phyloP scores from a whole-genome alignment of 1,140 invertebrate species.

The Periplaneta americana region DNA sequence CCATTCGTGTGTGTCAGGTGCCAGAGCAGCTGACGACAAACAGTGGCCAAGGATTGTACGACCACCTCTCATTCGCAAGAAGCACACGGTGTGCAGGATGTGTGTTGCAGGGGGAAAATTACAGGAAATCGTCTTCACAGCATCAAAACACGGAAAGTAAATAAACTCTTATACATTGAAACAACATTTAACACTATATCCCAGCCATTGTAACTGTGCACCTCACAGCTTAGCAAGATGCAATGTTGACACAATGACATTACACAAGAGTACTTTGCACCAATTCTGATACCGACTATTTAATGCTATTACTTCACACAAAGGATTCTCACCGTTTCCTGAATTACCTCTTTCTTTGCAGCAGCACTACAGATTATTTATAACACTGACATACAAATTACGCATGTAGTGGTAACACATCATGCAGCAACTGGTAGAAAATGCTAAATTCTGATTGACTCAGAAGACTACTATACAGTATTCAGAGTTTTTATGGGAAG shows the following conservation, averaged over 20 bases:
- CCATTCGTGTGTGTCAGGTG: constrained; percentile 4
- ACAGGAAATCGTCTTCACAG: constrained; percentile 70
- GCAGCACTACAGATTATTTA: no score
- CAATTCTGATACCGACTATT: neutral
- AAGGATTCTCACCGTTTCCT: no score
- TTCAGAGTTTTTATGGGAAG: no score
- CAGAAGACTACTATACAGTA: no score
- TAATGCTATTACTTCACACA: no score
- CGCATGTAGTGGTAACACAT: no score
- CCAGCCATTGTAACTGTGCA: neutral
- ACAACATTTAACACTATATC: neutral
- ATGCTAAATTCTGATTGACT: no score
- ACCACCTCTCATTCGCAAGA: constrained; percentile 54
- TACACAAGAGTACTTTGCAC: no score
- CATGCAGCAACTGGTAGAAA: no score
- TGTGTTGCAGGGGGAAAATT: constrained; percentile 70
- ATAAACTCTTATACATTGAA: constrained; percentile 13
- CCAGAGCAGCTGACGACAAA: constrained; percentile 36
- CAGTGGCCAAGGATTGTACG: constrained; percentile 75
- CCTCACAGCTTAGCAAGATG: neutral
- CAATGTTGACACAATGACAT: neutral
- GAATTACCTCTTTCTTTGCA: no score
- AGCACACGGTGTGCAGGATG: constrained; percentile 68
- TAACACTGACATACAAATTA: no score
- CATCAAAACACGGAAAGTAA: constrained; percentile 65